Percentiles rank a stretch among this genome's conserved stretches.
These are phyloP conservation scores for Brenthis hecate DNA, from an alignment of 2,888 invertebrate species.

Conservation along the genomic window DNA sequence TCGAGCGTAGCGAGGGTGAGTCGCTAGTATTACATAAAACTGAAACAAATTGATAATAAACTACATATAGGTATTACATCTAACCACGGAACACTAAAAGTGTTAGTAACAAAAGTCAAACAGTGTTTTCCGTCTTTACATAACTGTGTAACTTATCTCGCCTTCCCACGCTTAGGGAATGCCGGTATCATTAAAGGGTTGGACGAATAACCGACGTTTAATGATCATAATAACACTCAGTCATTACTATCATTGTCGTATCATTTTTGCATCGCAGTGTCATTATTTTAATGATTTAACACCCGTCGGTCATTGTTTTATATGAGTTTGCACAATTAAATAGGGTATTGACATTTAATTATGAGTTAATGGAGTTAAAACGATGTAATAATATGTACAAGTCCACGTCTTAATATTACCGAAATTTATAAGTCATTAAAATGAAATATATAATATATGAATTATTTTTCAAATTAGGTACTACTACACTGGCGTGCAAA, in stretches of 20 bases:
- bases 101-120: slow-evolving; percentile 62
- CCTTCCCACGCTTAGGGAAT: slow-evolving; percentile 68
- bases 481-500: too few species aligned
- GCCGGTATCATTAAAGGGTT: slow-evolving; percentile 50
- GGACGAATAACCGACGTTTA: slow-evolving; percentile 47
- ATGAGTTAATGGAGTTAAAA: background rate
- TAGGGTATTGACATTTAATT: background rate
- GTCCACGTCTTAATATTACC: too few species aligned
- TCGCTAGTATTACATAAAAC: too few species aligned
- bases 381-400: too few species aligned
- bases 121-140: slow-evolving; percentile 71
- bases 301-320: slow-evolving; percentile 17
- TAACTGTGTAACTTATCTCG: slow-evolving; percentile 64
- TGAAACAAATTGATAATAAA: background rate
- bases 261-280: slow-evolving; percentile 46
- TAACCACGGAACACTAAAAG: slow-evolving; percentile 34
- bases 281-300: slow-evolving; percentile 36
- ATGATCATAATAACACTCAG: slow-evolving; percentile 52
- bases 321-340: slow-evolving; percentile 8
- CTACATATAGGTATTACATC: background rate
- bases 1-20: too few species aligned
- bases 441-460: too few species aligned
- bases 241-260: slow-evolving; percentile 45
- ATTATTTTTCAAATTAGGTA: too few species aligned
- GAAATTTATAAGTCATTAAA: too few species aligned